Percentiles rank a stretch among this genome's conserved stretches.
phyloP scores from a whole-genome alignment of 1,140 invertebrate species.

The Drosophila santomea region DNA sequence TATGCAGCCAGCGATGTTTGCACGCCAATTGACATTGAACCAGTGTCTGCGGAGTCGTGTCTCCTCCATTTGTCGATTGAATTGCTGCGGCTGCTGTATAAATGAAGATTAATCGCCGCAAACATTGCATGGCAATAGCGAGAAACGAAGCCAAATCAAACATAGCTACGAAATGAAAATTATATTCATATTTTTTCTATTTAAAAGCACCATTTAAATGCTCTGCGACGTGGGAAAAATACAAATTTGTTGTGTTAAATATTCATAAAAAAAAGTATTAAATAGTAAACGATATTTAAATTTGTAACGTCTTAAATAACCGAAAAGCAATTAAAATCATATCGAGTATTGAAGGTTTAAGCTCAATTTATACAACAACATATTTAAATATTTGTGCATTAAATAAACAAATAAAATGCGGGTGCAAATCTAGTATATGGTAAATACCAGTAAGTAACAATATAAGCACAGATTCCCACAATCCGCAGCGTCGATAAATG shows the following conservation, averaged over 20 bases:
- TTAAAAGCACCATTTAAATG: constrained; percentile 2
- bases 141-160: constrained; percentile 19
- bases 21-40: constrained; percentile 76
- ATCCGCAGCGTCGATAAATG: not conserved
- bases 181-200: constrained; percentile 10
- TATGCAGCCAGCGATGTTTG: constrained; percentile 51
- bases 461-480: not conserved
- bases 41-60: constrained; percentile 55
- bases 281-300: too few relatives aligned
- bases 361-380: too few relatives aligned
- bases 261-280: too few relatives aligned
- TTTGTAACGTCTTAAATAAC: not conserved
- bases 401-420: too few relatives aligned
- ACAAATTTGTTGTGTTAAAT: too few relatives aligned
- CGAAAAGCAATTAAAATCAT: not conserved
- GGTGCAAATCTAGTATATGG: too few relatives aligned
- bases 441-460: not conserved
- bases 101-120: constrained; percentile 59
- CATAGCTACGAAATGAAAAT: constrained; percentile 34
- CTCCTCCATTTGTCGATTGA: constrained; percentile 42
- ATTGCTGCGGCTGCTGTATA: constrained; percentile 31
- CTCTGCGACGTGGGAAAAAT: constrained; percentile 2
- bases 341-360: too few relatives aligned
- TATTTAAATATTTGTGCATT: too few relatives aligned
- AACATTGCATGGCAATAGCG: constrained; percentile 51